Evolutionary conservation across 1,140 invertebrate genomes (phyloP), one percentile per base, ranked within the genome.

Genomic region (Lethocerus indicus): DNA sequence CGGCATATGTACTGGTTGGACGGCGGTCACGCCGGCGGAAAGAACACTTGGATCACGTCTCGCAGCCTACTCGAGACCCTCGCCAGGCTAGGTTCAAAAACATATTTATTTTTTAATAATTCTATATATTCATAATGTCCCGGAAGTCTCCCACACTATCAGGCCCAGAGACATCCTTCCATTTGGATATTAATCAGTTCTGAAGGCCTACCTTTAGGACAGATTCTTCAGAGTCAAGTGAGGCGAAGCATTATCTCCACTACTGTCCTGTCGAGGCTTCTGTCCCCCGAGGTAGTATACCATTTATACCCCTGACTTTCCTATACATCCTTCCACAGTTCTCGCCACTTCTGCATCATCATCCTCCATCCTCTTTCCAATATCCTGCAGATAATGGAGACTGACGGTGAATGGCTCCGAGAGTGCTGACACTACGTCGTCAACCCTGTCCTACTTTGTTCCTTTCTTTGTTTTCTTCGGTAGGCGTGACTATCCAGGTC

Each of bases 11-110:
- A 80, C 65, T 91, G 86, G 85, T 62, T 91, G 52, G 87, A 91
- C 68, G 84, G 84, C 21, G 87, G 87, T 0, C 87, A 91, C 66
- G 75, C 75, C 32, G 87, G 86, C 42, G 73, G 75, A 7, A 79
- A 81, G 61, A 79, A 87, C 62, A 86, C 83, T 5, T 92, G 87
- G 85, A 78, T 91, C 47, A 87, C 81, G 12, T 75, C 84, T 2
- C 62, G 72, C 54, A 68, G 69, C 47, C 64, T 87, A 5, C 65
- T 91, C 12, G 71, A 80, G 60, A 78, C 76, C 1, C 68, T 90
- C 18, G 72, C 75, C 14, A 65, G 73, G 58, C 70, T 80, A 62
- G 42, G 42, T 44, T 1, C 23, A 24, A 16, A 3, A 18, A 18
- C 20, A 39, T 39, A 16, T 16, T 6, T 39, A 16, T 9, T 6